Percentiles rank a stretch among this genome's conserved stretches.
phyloP scores from a whole-genome alignment of 2,888 invertebrate genomes.

The Craniophora ligustri region DNA sequence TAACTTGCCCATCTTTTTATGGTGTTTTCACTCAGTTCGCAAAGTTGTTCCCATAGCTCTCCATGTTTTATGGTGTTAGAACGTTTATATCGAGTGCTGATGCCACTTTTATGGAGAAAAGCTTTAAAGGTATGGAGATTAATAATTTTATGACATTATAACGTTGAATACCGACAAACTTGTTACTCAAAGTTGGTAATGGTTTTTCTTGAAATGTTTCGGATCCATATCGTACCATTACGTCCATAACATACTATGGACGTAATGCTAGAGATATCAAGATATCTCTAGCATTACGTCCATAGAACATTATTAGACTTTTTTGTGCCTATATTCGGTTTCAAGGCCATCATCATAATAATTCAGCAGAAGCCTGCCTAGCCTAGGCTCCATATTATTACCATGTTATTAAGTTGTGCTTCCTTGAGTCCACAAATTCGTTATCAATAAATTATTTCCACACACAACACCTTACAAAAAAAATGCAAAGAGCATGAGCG shows the following conservation, averaged over 20 bases:
- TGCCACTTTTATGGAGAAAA: constrained; percentile 42
- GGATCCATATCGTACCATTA: not conserved
- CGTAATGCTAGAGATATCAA: too few species aligned
- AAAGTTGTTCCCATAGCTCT: constrained; percentile 47
- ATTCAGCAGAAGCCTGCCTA: too few species aligned
- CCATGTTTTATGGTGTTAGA: constrained; percentile 44
- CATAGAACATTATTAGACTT: too few species aligned
- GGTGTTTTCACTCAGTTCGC: constrained; percentile 48
- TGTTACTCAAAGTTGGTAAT: constrained; percentile 39
- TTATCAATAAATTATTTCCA: too few species aligned
- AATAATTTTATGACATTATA: constrained; percentile 46
- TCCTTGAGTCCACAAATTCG: too few species aligned
- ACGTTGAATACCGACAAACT: constrained; percentile 30
- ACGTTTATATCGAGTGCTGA: constrained; percentile 38
- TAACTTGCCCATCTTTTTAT: constrained; percentile 49
- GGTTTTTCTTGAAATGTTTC: constrained; percentile 10
- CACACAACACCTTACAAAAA: too few species aligned
- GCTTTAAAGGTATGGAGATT: constrained; percentile 39
- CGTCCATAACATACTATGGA: too few species aligned
- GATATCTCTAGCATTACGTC: too few species aligned
- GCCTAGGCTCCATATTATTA: too few species aligned
- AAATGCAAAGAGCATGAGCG: not conserved
- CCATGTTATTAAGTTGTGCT: too few species aligned
- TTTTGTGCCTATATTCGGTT: too few species aligned
- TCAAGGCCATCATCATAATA: too few species aligned